Evolutionary conservation across 2,888 invertebrate species (phyloP), one percentile per base, ranked within the genome.

Genomic region (Mimumesa dahlbomi): DNA sequence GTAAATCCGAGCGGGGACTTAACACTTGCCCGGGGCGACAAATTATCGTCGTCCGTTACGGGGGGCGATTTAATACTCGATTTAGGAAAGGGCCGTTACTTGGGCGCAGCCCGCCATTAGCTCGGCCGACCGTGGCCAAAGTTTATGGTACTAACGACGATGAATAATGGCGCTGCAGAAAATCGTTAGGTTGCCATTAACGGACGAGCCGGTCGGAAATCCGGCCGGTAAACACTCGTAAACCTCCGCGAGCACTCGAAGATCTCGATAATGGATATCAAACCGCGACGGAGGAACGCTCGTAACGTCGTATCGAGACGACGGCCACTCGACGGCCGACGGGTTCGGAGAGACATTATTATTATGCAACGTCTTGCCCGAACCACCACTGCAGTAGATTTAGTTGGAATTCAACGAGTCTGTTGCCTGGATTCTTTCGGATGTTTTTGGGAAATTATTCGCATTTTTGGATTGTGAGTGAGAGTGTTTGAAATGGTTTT

Each of bases 111-210:
- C 64, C 54, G 36, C 82, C 80, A 79, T 82, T 80, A 80, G 78
- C 66, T 71, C 72, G 79, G 69, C 68, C 73, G 62, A 69, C 46
- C 72, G 71, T 71, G 62, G 67, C 53, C 63, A 48, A 82, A 82
- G 76, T 82, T 78, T 80, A 82, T 72, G 71, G 73, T 72, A 73
- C 59, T 59, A 49, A 69, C 77, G 52, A 64, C 73, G 68, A 82
- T 82, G 81, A 82, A 74, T 82, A 77, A 82, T 72, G 74, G 75
- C 54, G 48, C 53, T 63, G 75, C 68, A 65, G 79, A 80, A 82
- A 82, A 81, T 81, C 81, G 83, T 81, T 82, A 77, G 72, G 64
- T 50, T 16, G 45, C 64, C 66, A 72, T 77, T 78, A 79, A 68
- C 57, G 69, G 29, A 64, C 53, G 65, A 58, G 14, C 50, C 43